phyloP scores from a whole-genome alignment of 2,888 invertebrate species.

The Listrodromus nycthemerus region DNA sequence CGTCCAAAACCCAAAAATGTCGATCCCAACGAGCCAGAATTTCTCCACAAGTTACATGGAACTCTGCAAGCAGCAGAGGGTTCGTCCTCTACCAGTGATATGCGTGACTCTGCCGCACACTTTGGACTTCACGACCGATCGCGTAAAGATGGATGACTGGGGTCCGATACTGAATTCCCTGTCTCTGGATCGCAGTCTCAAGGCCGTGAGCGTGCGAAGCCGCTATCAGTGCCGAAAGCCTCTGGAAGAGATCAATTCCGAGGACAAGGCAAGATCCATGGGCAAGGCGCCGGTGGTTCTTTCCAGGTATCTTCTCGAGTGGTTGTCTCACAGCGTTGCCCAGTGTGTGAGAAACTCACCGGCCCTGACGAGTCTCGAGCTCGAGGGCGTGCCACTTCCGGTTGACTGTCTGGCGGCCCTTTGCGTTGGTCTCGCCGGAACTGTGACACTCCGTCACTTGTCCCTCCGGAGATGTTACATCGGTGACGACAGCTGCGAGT shows the following conservation, averaged over 20 bases:
- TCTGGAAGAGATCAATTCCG: slow-evolving; percentile 85
- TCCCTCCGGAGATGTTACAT: slow-evolving; percentile 89
- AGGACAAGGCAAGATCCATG: slow-evolving; percentile 88
- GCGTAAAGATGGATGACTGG: slow-evolving; percentile 92
- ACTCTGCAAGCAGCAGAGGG: slow-evolving; percentile 79
- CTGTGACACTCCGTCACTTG: slow-evolving; percentile 88
- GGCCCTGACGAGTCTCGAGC: slow-evolving; percentile 87
- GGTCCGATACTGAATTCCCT: slow-evolving; percentile 90
- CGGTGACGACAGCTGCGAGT: slow-evolving; percentile 90
- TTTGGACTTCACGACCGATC: slow-evolving; percentile 90
- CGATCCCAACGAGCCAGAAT: slow-evolving; percentile 75
- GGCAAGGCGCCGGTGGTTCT: slow-evolving; percentile 88
- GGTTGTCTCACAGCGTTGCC: slow-evolving; percentile 88
- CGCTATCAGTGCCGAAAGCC: slow-evolving; percentile 87
- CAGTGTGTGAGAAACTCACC: slow-evolving; percentile 88
- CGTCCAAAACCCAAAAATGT: slow-evolving; percentile 66
- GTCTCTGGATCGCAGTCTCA: slow-evolving; percentile 89
- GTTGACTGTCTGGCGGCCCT: slow-evolving; percentile 88
- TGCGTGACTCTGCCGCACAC: slow-evolving; percentile 82
- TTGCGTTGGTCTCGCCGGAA: slow-evolving; percentile 88
- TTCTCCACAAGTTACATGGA: slow-evolving; percentile 82
- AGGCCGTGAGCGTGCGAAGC: slow-evolving; percentile 88
- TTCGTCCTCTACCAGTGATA: slow-evolving; percentile 81
- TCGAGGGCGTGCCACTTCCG: slow-evolving; percentile 91
- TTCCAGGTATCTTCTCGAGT: slow-evolving; percentile 89